These are phyloP conservation scores for Branchellion lobata DNA, from an alignment of 2,888 invertebrate genomes.

Conservation along the genomic window DNA sequence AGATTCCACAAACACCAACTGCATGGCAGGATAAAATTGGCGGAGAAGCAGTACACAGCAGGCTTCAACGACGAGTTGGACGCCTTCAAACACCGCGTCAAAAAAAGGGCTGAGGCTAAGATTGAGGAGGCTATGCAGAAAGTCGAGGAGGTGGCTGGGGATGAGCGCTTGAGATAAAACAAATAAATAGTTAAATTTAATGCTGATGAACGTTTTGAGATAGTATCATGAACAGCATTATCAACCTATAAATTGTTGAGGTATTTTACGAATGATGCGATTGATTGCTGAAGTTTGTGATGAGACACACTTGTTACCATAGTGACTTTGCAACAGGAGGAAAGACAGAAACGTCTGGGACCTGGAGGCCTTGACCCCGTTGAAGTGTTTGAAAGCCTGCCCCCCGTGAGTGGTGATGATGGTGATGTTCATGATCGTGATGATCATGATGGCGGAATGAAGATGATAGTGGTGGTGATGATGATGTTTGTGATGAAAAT, in stretches of 20 bases:
- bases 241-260: background rate
- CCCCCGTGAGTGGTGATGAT: conserved; percentile 70
- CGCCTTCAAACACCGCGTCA: conserved; percentile 83
- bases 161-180: too few relatives aligned
- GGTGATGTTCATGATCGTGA: too few relatives aligned
- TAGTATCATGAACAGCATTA: background rate
- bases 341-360: conserved; percentile 79
- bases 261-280: too few relatives aligned
- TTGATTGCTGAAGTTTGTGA: too few relatives aligned
- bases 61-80: conserved; percentile 89
- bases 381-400: conserved; percentile 91
- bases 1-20: background rate
- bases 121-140: conserved; percentile 81
- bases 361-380: conserved; percentile 97
- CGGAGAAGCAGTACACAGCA: conserved; percentile 86
- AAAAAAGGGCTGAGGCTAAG: conserved; percentile 80
- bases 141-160: conserved; percentile 68
- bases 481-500: too few relatives aligned
- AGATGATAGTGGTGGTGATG: too few relatives aligned
- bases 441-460: too few relatives aligned
- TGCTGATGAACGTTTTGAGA: too few relatives aligned
- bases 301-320: too few relatives aligned
- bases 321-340: conserved; percentile 76
- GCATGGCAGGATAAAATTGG: conserved; percentile 86
- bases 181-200: too few relatives aligned